These are phyloP conservation scores for Cuniculus paca DNA, from an alignment of 2,797 vertebrate species.

Conservation along the genomic window DNA sequence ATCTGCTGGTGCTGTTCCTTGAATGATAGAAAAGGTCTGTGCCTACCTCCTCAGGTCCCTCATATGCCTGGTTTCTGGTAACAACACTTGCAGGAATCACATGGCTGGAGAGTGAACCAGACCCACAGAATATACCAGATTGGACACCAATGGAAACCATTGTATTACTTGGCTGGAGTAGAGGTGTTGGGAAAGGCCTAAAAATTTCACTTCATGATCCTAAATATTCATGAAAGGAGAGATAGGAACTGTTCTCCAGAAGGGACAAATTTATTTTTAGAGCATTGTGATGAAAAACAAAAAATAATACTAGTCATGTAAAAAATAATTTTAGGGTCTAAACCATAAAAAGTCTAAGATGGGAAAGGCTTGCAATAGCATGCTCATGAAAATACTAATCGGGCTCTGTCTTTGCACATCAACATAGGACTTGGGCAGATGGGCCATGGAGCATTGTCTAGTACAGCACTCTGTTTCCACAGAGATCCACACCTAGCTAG, in stretches of 20 bases:
- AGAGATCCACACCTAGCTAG: not conserved
- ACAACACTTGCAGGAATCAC: not conserved
- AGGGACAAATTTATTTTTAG: slow-evolving; percentile 40
- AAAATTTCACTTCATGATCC: slow-evolving; percentile 31
- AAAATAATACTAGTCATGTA: not conserved
- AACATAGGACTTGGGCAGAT: no score
- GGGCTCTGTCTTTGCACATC: not conserved
- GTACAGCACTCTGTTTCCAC: not conserved
- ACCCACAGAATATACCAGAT: not conserved
- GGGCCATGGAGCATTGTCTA: not conserved
- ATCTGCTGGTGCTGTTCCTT: not conserved
- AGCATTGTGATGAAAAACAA: not conserved
- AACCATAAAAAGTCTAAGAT: not conserved
- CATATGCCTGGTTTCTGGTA: not conserved
- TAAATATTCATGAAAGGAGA: slow-evolving; percentile 43
- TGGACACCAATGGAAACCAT: slow-evolving; percentile 45
- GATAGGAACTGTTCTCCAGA: slow-evolving; percentile 38
- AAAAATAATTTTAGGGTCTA: not conserved
- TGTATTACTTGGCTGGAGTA: not conserved
- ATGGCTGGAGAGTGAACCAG: not conserved
- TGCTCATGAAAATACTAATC: not conserved
- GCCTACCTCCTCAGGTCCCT: not conserved
- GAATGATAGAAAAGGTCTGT: slow-evolving; percentile 35
- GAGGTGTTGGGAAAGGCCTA: slow-evolving; percentile 25
- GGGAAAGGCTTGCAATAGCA: not conserved